A percentile compares a stretch with the other conserved stretches of the same genome.
Conservation (phyloP, 2,888 invertebrate genomes). For the Tenthredo amoena region DNA sequence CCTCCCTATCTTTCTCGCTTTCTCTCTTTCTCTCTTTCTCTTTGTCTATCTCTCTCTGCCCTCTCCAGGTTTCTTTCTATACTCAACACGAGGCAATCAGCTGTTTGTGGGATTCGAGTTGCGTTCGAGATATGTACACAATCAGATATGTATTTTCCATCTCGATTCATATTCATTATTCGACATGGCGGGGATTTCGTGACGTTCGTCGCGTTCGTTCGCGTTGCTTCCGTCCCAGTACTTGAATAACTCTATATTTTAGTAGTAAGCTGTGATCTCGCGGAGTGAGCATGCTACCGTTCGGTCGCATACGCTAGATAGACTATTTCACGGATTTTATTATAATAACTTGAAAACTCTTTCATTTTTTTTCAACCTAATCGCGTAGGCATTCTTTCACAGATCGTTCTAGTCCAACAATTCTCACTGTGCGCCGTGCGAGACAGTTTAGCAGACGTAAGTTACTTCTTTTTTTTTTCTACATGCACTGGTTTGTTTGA, state of each 20-base stretch:
- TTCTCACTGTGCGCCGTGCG: neutral
- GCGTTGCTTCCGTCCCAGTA: neutral
- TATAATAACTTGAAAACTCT: neutral
- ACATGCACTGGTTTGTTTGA: neutral
- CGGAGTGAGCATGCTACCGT: neutral
- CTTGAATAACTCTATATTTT: neutral
- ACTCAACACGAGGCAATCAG: constrained; percentile 33
- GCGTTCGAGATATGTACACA: neutral
- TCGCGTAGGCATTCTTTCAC: neutral
- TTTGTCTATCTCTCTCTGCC: neutral
- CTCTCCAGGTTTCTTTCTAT: neutral
- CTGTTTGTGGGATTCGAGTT: constrained; percentile 29
- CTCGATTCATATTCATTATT: neutral
- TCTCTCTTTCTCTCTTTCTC: neutral
- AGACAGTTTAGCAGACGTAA: neutral
- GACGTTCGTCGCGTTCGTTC: constrained; percentile 33
- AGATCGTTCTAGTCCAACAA: neutral
- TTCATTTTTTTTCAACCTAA: neutral
- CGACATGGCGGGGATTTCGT: constrained; percentile 34
- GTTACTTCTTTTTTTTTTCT: neutral
- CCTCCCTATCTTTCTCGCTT: neutral
- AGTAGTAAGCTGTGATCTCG: constrained; percentile 19
- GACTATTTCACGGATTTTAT: neutral
- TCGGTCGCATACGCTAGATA: neutral
- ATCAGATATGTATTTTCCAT: neutral